Evolutionary conservation across 2,888 invertebrate genomes (phyloP).

Genomic region (Netelia melanura): DNA sequence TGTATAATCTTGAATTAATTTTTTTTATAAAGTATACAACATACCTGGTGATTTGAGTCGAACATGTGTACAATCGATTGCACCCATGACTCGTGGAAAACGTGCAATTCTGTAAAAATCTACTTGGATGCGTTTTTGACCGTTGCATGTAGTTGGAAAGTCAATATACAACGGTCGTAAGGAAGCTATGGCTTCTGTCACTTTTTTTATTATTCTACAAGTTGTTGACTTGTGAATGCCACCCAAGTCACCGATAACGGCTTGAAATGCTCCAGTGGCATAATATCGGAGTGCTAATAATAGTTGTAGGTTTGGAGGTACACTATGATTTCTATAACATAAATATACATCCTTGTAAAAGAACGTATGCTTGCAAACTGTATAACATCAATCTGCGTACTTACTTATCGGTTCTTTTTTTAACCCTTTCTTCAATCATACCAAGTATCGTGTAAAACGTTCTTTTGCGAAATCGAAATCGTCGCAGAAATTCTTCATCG

Average conservation of each 20-base stretch:
- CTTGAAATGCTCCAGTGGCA: conserved; percentile 45
- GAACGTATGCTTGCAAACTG: neutral
- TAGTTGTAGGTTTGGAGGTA: too few species aligned
- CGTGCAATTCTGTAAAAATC: too few species aligned
- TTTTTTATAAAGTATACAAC: too few species aligned
- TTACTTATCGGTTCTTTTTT: neutral
- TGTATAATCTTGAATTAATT: too few species aligned
- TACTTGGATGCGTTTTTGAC: too few species aligned
- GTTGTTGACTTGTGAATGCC: neutral
- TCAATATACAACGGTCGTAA: too few species aligned
- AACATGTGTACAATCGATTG: too few species aligned
- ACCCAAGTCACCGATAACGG: neutral
- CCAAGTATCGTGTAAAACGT: conserved; percentile 12
- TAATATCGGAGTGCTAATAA: conserved; percentile 43
- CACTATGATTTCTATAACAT: neutral
- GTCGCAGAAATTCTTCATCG: conserved; percentile 13
- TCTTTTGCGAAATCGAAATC: conserved; percentile 23
- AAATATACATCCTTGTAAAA: too few species aligned
- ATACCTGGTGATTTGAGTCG: too few species aligned
- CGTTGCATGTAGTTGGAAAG: too few species aligned
- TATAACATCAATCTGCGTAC: neutral
- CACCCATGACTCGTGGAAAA: too few species aligned
- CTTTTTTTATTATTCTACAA: neutral
- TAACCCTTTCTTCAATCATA: conserved; percentile 14
- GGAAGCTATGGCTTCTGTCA: too few species aligned